A percentile compares a stretch with the other conserved stretches of the same genome.
phyloP scores from a whole-genome alignment of 2,113 vertebrate species.

The Dunckerocampus dactyliophorus region DNA sequence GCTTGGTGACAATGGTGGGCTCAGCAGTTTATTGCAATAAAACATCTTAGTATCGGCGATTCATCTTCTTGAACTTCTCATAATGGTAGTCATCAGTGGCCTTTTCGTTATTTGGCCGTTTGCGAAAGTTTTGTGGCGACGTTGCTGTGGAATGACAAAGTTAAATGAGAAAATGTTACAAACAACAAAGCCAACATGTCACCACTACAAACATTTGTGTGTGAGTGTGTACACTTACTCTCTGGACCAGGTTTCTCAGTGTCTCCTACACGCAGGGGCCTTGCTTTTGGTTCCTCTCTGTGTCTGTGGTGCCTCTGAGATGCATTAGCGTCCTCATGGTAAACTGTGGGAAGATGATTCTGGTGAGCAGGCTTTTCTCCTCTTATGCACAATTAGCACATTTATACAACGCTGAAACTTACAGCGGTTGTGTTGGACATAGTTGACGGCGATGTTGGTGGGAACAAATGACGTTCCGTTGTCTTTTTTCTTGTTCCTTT shows the following conservation, averaged over 20 bases:
- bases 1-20: neutral
- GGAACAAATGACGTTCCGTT: constrained; percentile 93
- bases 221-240: constrained; percentile 66
- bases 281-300: constrained; percentile 89
- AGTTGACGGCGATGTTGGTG: constrained; percentile 97
- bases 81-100: constrained; percentile 98
- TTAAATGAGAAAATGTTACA: neutral
- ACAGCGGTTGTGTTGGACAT: constrained; percentile 98
- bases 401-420: constrained; percentile 50
- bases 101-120: constrained; percentile 93
- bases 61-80: constrained; percentile 99
- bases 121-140: constrained; percentile 84
- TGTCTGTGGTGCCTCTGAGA: constrained; percentile 86
- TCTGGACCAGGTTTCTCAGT: constrained; percentile 93
- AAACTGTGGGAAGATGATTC: constrained; percentile 73
- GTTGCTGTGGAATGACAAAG: constrained; percentile 47
- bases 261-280: constrained; percentile 90
- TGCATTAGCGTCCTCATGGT: constrained; percentile 89
- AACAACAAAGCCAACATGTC: neutral
- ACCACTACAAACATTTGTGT: neutral
- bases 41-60: constrained; percentile 81
- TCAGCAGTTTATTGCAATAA: neutral
- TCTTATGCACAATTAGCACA: neutral
- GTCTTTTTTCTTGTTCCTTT: constrained; percentile 97
- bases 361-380: neutral